A percentile compares a stretch with the other conserved stretches of the same genome.
Conservation (phyloP, 2,888 invertebrate species). For the Bellardia pandia region DNA sequence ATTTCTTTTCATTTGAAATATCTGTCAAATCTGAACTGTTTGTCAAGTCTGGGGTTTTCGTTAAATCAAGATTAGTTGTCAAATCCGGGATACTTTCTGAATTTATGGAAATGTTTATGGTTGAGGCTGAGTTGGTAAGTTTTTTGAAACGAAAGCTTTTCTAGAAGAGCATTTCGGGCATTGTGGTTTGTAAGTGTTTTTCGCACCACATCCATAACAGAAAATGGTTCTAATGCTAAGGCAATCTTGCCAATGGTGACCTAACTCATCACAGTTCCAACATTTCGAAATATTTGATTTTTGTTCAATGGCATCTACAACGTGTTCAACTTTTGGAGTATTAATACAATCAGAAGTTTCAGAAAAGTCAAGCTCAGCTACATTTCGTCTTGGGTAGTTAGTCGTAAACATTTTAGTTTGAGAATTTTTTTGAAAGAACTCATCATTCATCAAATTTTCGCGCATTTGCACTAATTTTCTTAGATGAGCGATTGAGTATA, state of each 20-base stretch:
- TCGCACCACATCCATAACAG: constrained; percentile 56
- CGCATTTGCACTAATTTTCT: constrained; percentile 38
- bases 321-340: not conserved
- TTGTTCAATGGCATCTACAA: not conserved
- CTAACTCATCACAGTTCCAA: constrained; percentile 50
- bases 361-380: constrained; percentile 8
- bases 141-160: constrained; percentile 12
- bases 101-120: not conserved
- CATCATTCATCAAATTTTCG: constrained; percentile 28
- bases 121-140: not conserved
- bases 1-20: not conserved
- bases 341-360: not conserved
- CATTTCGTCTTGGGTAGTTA: not conserved
- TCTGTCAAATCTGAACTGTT: not conserved
- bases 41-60: not conserved
- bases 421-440: not conserved
- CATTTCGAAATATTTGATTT: constrained; percentile 9
- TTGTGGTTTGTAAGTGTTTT: constrained; percentile 36
- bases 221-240: constrained; percentile 37
- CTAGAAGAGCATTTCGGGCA: constrained; percentile 23
- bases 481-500: constrained; percentile 33
- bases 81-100: not conserved
- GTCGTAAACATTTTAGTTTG: not conserved
- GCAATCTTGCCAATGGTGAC: constrained; percentile 52
- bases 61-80: not conserved